Evolutionary conservation across 2,113 vertebrate genomes (phyloP), one percentile per base, ranked within the genome.

Genomic region (Cynocephalus volans): DNA sequence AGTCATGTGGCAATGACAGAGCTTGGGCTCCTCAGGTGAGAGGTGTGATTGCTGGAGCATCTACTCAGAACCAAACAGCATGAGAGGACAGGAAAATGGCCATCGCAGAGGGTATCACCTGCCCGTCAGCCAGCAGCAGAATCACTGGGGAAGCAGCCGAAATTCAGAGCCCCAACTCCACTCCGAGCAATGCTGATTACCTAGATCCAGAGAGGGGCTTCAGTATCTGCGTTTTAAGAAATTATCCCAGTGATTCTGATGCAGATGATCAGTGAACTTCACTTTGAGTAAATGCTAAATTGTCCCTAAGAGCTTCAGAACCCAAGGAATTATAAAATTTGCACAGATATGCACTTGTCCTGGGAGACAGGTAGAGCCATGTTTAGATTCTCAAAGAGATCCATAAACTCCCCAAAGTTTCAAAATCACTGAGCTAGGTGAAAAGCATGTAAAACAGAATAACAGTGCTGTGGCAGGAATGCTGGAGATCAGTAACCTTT

Each of bases 21-120:
- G 41, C 24, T 18, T 62, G 50, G 56, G 28, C 19, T 60, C 6
- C 52, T 76, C 48, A 45, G 79, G 76, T 41, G 48, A 70, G 7
- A 36, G 23, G 0, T 28, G 2, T 24, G 15, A 24, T 11, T 52
- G 4, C 19, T 2, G 18, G 45, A 72, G 5, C 21, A 18, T 87
- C 24, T 60, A 1, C 33, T 69, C 60, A 65, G 60, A 79, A 65
- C 41, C 31, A 65, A 15, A 31, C 81, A 24, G 11, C 19, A 56
- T 0, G 4, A 79, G 19, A 69, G 26, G 36, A 4, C 5, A 72
- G 70, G 15, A 45, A 80, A 60, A 33, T 36, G 52, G 28, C 3
- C 8, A 11, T 0, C 21, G 11, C 9, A n/a, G n/a, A 41, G 13
- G 31, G 24, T 9, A 26, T 90, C 17, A 45, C 36, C 52, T 18